phyloP scores from a whole-genome alignment of 2,888 invertebrate species.

The Drosophila falleni region DNA sequence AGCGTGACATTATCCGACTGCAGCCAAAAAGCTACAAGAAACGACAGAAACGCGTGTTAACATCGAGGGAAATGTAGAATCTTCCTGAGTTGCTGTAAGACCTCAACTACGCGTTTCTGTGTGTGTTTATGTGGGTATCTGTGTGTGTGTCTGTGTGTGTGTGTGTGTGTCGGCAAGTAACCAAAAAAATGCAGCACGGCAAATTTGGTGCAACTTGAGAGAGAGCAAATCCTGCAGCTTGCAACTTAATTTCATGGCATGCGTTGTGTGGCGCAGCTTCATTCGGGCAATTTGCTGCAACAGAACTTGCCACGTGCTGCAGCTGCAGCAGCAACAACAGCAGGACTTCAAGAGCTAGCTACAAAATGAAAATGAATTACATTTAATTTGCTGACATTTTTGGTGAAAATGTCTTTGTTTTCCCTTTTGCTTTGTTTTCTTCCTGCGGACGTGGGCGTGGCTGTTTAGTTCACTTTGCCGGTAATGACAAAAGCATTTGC shows the following conservation, averaged over 20 bases:
- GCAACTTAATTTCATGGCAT: conserved; percentile 78
- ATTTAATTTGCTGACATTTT: conserved; percentile 77
- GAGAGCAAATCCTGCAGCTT: conserved; percentile 75
- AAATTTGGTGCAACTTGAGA: conserved; percentile 76
- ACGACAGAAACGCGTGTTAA: conserved; percentile 71
- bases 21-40: conserved; percentile 64
- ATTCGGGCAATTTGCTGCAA: conserved; percentile 77
- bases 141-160: conserved; percentile 11
- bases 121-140: conserved; percentile 10
- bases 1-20: conserved; percentile 76
- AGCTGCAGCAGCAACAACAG: conserved; percentile 37
- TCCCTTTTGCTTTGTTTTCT: conserved; percentile 24
- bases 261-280: conserved; percentile 71
- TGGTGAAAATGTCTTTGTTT: conserved; percentile 53
- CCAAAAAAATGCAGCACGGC: conserved; percentile 40
- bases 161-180: conserved; percentile 7
- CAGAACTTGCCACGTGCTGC: conserved; percentile 70
- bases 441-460: conserved; percentile 2
- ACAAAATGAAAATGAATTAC: conserved; percentile 73
- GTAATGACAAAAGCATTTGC: conserved; percentile 74
- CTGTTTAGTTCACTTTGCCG: conserved; percentile 41
- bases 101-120: conserved; percentile 14
- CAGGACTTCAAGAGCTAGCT: conserved; percentile 46
- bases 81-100: conserved; percentile 41
- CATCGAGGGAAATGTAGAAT: conserved; percentile 55